Evolutionary conservation across 2,888 invertebrate genomes (phyloP).

Genomic region (Adelognathus sp.): DNA sequence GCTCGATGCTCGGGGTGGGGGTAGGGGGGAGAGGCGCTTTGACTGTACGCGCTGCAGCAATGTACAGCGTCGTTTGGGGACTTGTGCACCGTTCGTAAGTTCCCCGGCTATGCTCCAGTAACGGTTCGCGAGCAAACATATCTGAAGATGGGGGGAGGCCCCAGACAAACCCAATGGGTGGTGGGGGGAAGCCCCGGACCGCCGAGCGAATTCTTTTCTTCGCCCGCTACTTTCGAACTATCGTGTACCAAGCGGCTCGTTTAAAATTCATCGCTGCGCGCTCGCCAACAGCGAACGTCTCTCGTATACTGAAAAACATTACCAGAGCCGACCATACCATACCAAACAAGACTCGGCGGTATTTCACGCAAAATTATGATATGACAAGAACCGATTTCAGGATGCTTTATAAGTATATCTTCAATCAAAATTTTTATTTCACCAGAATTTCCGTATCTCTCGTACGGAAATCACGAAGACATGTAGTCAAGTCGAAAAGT

Average conservation of each 20-base stretch:
- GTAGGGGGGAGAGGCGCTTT: too few species aligned
- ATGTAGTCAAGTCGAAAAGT: background rate
- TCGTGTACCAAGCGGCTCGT: conserved; percentile 60
- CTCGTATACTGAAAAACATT: conserved; percentile 37
- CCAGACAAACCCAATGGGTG: background rate
- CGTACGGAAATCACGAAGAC: too few species aligned
- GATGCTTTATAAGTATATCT: background rate
- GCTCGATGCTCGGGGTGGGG: background rate
- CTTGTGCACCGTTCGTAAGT: background rate
- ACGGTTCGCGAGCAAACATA: conserved; percentile 34
- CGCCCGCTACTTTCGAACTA: conserved; percentile 69
- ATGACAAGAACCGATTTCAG: background rate
- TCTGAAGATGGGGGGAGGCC: background rate
- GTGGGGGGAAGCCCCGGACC: conserved; percentile 26
- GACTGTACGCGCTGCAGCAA: background rate
- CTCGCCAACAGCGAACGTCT: background rate
- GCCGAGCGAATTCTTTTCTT: conserved; percentile 66
- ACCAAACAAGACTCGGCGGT: background rate
- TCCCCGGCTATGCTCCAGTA: conserved; percentile 58
- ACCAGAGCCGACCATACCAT: background rate
- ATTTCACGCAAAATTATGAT: background rate
- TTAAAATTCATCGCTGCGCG: conserved; percentile 66
- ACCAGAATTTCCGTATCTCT: too few species aligned
- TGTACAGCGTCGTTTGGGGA: conserved; percentile 15
- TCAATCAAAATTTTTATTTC: background rate